Evolutionary conservation across 2,888 invertebrate species (phyloP).

Genomic region (Perithous albicinctus): DNA sequence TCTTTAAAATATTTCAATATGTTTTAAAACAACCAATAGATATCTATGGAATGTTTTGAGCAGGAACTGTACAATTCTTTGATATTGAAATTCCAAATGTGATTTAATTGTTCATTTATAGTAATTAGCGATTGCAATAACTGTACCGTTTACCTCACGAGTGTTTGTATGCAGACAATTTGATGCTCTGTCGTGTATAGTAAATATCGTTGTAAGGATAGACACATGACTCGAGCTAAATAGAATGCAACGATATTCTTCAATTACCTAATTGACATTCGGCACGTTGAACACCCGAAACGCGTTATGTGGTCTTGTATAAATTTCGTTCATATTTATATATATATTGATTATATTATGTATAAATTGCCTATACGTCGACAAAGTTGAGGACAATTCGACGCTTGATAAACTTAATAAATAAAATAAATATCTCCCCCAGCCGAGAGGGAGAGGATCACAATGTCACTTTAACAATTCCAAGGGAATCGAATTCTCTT

Average conservation of each 20-base stretch:
- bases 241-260: constrained; percentile 59
- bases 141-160: not conserved
- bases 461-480: constrained; percentile 67
- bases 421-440: constrained; percentile 62
- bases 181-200: not conserved
- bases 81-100: not conserved
- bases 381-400: constrained; percentile 42
- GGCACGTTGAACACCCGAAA: constrained; percentile 47
- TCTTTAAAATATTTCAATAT: not conserved
- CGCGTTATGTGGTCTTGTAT: constrained; percentile 38
- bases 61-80: not conserved
- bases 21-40: not conserved
- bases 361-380: constrained; percentile 46
- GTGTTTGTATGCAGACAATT: constrained; percentile 11
- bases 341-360: constrained; percentile 37
- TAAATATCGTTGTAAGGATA: not conserved
- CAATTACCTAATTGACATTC: constrained; percentile 66
- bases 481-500: constrained; percentile 28
- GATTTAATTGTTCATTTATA: not conserved
- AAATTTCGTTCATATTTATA: constrained; percentile 49
- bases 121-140: not conserved
- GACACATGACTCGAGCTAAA: constrained; percentile 28
- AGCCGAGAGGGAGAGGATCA: constrained; percentile 58
- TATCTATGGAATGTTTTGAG: not conserved
- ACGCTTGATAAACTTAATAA: constrained; percentile 52